Evolutionary conservation across 2,797 vertebrate genomes (phyloP).

Genomic region (Pteropus rufus): DNA sequence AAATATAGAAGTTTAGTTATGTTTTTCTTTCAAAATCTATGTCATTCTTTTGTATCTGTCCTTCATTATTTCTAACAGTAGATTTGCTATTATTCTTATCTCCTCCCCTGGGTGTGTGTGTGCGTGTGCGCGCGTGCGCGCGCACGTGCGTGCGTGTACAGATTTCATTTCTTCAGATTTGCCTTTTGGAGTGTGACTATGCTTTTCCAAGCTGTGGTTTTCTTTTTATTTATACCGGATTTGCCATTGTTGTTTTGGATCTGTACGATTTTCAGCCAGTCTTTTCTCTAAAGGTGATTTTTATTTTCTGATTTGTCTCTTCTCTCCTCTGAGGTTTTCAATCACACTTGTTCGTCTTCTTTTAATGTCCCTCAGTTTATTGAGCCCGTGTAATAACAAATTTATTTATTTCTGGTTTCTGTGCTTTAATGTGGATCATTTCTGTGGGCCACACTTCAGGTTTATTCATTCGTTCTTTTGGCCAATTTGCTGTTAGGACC

Average conservation of each 20-base stretch:
- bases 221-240: not conserved
- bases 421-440: not conserved
- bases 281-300: not conserved
- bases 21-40: not conserved
- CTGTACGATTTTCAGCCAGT: not conserved
- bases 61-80: not conserved
- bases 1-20: not conserved
- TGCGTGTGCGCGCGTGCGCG: too few relatives aligned
- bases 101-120: too few relatives aligned
- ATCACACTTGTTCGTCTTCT: not conserved
- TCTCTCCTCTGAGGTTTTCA: not conserved
- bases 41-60: not conserved
- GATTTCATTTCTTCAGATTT: not conserved
- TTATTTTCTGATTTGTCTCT: not conserved
- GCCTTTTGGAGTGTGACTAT: not conserved
- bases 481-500: not conserved
- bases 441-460: not conserved
- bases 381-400: not conserved
- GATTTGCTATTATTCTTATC: not conserved
- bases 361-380: not conserved
- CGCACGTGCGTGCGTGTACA: too few relatives aligned
- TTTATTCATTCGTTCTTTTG: not conserved
- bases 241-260: not conserved
- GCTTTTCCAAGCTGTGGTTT: not conserved
- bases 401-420: not conserved